Evolutionary conservation across 2,888 invertebrate genomes (phyloP).

Genomic region (Phyllotreta cruciferae): DNA sequence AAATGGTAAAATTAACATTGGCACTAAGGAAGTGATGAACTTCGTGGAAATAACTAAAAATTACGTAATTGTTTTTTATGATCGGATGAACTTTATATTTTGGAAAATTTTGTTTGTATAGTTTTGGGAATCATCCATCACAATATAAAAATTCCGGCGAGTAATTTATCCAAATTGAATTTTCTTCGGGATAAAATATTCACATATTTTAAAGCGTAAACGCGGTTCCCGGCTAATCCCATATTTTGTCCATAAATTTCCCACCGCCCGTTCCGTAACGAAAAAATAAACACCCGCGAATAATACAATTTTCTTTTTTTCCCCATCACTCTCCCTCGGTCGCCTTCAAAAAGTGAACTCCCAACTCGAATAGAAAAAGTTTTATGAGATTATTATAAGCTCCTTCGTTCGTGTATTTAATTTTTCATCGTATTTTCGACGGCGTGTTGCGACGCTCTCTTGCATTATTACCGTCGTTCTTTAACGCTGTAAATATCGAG

Average conservation of each 20-base stretch:
- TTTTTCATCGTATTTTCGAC: conserved; percentile 18
- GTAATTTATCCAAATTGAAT: no score
- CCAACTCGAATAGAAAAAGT: conserved; percentile 19
- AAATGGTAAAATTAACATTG: no score
- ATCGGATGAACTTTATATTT: no score
- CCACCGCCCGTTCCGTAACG: background rate
- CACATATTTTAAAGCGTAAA: background rate
- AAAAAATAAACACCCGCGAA: conserved; percentile 11
- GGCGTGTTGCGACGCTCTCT: conserved; percentile 15
- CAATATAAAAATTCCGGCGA: no score
- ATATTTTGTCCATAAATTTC: conserved; percentile 10
- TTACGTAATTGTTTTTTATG: no score
- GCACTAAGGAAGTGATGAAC: no score
- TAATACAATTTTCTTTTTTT: conserved; percentile 9
- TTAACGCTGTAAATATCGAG: conserved; percentile 23
- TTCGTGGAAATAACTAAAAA: no score
- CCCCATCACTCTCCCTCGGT: background rate
- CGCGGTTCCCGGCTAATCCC: conserved; percentile 2
- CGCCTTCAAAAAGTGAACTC: conserved; percentile 3
- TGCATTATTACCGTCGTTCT: conserved; percentile 25
- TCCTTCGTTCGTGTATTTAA: conserved; percentile 16
- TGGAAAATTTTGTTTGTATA: no score
- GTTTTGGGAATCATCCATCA: no score
- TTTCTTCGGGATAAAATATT: no score
- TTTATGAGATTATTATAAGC: conserved; percentile 22